Evolutionary conservation across 2,888 invertebrate genomes (phyloP), one percentile per base, ranked within the genome.

Genomic region (Tiliacea aurago): DNA sequence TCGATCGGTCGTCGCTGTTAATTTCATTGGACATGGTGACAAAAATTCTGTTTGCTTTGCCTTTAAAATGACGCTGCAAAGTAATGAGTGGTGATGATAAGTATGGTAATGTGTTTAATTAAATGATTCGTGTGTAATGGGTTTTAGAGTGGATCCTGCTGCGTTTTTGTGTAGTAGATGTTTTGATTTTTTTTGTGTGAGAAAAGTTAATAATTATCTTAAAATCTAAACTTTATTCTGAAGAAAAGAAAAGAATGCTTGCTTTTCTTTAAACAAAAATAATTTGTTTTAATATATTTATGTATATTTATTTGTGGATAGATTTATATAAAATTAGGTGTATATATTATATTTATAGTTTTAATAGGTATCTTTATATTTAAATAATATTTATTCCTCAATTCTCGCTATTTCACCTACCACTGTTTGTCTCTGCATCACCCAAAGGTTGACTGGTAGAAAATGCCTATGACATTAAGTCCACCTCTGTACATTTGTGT

Each of bases 1-100:
- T 77, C 80, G 76, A 86, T 84, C 86, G 80, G 89, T 87, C 82
- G 88, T 83, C 73, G 86, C 88, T 90, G 93, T 95, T 95, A 95
- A 95, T 95, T 94, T 95, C 95, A 95, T 95, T 94, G 95, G 95
- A 91, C 91, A 94, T 93, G 93, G 95, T 95, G 95, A 96, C 96
- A 95, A 96, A 96, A 95, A 95, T 95, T 94, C 91, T 96, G 95
- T 96, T 96, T 95, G 92, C 94, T 93, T 94, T 92, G 80, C 90
- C 86, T 84, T 76, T 76, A 90, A 93, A 94, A 94, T 93, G 92
- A 94, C 92, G 86, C 86, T 87, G 90, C 92, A 85, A 89, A 89
- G 89, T 91, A 89, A 90, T 89, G 80, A 73, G 72, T 70, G 81
- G 86, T 82, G 88, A 90, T 90, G 91, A 93, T 93, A 93, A 91